Percentiles rank a stretch among this genome's conserved stretches.
phyloP scores from a whole-genome alignment of 2,888 invertebrate species.

The Pachymerium ferrugineum region DNA sequence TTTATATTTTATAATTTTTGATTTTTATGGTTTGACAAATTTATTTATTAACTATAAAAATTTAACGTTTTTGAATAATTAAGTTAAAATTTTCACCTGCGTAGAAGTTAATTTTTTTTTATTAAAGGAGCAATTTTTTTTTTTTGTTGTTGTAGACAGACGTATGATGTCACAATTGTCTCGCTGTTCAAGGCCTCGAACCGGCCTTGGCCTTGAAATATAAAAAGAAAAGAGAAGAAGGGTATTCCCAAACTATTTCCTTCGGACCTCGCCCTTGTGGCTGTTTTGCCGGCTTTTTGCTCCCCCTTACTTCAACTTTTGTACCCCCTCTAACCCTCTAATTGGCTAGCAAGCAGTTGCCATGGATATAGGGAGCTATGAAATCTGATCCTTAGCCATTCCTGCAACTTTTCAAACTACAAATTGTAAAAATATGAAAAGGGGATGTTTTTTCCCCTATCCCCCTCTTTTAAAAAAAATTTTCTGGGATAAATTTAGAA shows the following conservation, averaged over 20 bases:
- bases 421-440: neutral
- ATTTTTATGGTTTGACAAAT: too few relatives aligned
- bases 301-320: slow-evolving; percentile 5
- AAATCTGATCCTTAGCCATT: neutral
- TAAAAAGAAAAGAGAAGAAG: slow-evolving; percentile 10
- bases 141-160: too few relatives aligned
- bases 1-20: too few relatives aligned
- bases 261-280: slow-evolving; percentile 27
- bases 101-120: too few relatives aligned
- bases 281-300: slow-evolving; percentile 14
- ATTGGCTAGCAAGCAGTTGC: slow-evolving; percentile 20
- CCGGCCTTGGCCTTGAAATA: slow-evolving; percentile 23
- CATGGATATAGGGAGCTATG: slow-evolving; percentile 16
- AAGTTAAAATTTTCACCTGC: too few relatives aligned
- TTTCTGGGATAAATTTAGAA: too few relatives aligned
- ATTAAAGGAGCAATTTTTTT: too few relatives aligned
- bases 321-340: slow-evolving; percentile 27
- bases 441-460: too few relatives aligned
- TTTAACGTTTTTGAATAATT: too few relatives aligned
- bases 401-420: neutral
- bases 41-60: too few relatives aligned
- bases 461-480: too few relatives aligned
- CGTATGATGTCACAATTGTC: slow-evolving; percentile 8
- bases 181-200: slow-evolving; percentile 2
- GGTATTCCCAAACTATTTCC: slow-evolving; percentile 21